Conservation (phyloP, 2,113 vertebrate species). For the Oriolus oriolus region DNA sequence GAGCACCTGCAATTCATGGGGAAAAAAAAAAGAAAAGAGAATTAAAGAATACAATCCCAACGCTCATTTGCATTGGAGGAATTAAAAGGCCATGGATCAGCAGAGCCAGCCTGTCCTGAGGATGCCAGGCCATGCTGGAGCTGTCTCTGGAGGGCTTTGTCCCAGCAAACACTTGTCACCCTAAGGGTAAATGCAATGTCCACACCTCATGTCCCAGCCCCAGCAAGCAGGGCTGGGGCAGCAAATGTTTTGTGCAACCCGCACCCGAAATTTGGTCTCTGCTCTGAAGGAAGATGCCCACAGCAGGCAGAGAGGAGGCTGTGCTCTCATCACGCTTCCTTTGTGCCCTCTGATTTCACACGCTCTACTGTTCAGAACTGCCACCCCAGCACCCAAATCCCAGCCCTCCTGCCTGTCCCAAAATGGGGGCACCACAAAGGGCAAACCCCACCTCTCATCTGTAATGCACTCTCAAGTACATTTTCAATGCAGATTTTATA, state of each 20-base stretch:
- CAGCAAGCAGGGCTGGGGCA: background rate
- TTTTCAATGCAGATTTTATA: background rate
- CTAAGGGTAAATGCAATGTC: background rate
- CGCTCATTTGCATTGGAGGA: background rate
- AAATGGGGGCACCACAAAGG: background rate
- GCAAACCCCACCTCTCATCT: background rate
- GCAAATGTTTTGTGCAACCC: background rate
- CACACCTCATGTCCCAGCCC: background rate
- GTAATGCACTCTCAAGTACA: accelerated
- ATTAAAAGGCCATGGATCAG: background rate
- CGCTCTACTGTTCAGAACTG: background rate
- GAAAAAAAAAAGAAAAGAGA: accelerated
- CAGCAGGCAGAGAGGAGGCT: background rate
- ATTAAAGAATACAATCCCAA: background rate
- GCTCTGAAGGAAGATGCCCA: background rate
- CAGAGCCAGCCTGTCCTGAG: background rate
- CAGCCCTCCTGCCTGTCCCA: background rate
- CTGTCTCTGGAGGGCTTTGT: background rate
- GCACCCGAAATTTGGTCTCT: accelerated
- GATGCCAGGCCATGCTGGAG: background rate
- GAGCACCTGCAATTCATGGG: background rate
- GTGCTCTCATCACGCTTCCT: background rate
- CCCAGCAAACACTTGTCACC: background rate
- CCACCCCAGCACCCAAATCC: background rate
- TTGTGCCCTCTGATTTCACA: background rate